phyloP scores from a whole-genome alignment of 2,888 invertebrate genomes.

The Ariolimax columbianus region DNA sequence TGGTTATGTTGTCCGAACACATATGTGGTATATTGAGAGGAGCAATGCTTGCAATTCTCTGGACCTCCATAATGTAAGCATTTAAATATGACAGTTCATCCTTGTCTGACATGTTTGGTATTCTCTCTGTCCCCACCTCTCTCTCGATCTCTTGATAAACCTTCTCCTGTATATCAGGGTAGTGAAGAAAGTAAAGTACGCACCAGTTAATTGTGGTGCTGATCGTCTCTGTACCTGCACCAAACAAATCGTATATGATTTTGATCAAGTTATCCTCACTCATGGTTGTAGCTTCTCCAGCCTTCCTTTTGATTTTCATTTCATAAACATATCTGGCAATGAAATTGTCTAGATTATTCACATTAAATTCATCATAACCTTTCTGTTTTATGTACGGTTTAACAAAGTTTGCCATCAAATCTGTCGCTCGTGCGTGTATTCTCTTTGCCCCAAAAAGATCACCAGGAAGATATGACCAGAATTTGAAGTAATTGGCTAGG shows the following conservation, averaged over 20 bases:
- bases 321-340: constrained; percentile 8
- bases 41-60: constrained; percentile 9
- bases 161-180: constrained; percentile 82
- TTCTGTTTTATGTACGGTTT: neutral
- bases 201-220: constrained; percentile 89
- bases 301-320: neutral
- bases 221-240: constrained; percentile 83
- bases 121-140: constrained; percentile 72
- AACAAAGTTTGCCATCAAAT: neutral
- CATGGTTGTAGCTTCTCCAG: neutral
- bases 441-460: constrained; percentile 6
- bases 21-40: constrained; percentile 52
- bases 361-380: constrained; percentile 12
- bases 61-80: neutral
- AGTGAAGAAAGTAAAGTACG: constrained; percentile 74
- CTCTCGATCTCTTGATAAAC: constrained; percentile 58
- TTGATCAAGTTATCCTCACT: neutral
- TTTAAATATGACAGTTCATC: neutral
- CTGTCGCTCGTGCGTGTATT: neutral
- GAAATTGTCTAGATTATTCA: neutral
- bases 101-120: constrained; percentile 47
- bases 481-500: neutral
- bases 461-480: neutral
- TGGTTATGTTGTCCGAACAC: constrained; percentile 58
- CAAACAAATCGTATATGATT: constrained; percentile 59